Base-by-base conservation (phyloP, 2,888 invertebrate species). In the Candidula unifasciata region DNA sequence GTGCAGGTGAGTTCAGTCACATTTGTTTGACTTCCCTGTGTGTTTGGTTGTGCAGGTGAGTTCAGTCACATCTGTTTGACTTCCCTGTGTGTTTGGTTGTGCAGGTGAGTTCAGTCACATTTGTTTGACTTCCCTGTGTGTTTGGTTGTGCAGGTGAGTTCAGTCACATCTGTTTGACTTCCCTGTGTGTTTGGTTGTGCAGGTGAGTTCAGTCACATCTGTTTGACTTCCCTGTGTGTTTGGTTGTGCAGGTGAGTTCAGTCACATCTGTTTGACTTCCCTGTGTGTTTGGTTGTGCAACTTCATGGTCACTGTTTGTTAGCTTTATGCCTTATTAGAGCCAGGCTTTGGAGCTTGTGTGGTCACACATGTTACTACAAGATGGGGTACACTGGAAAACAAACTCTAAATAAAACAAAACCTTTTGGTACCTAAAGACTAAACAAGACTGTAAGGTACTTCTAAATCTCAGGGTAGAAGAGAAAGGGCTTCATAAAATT, bases 31-130 rank as follows among this genome's bases (percentile, higher is more conserved):
- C 24, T 24, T 18, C 21, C 60, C 10, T 0, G 27, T 66, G n/a
- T 60, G 3, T 60, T 60, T 5, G n/a, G n/a, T 30, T 44, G 73
- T 52, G 73, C 73, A 52, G 73, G 73, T 73, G n/a, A 13, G 69
- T 33, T 6, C 8, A 33, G 2, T 0, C 33, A 18, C 27, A 18
- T 5, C 68, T 30, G 60, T 35, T 27, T 66, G 66, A 10, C 24
- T 24, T 18, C 21, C 60, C 10, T 0, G 27, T 66, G n/a, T 60
- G 3, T 60, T 60, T 5, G n/a, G n/a, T 30, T 44, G 73, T 52
- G 73, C 73, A 52, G 73, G 73, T 73, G n/a, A 13, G 69, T 33
- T 6, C 8, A 33, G 2, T 0, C 33, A 18, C 27, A 18, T 5
- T 30, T 30, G 60, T 35, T 27, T 66, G 66, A 10, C 24, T 24